Percentiles rank a stretch among this genome's conserved stretches.
Evolutionary conservation across 1,140 invertebrate genomes (phyloP).

Genomic region (Fopius arisanus): DNA sequence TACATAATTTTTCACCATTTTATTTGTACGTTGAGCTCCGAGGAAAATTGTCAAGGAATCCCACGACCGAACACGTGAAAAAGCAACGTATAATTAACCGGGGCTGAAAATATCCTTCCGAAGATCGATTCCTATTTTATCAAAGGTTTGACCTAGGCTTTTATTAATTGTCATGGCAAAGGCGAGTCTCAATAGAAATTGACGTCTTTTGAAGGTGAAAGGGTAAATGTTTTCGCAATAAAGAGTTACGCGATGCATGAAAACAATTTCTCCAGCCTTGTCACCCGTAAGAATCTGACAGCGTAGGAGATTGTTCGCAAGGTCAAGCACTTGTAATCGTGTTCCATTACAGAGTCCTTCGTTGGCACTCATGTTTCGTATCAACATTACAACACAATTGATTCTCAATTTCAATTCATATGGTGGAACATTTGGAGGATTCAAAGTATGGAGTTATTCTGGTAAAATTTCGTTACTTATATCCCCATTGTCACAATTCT

Average conservation of each 20-base stretch:
- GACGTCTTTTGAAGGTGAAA: neutral
- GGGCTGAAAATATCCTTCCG: constrained; percentile 46
- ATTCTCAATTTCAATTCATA: neutral
- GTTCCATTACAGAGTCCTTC: too few relatives aligned
- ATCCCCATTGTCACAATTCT: too few relatives aligned
- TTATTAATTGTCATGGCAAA: constrained; percentile 1
- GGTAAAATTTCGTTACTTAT: too few relatives aligned
- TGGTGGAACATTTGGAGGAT: constrained; percentile 25
- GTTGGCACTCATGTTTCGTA: neutral
- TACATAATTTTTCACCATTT: too few relatives aligned
- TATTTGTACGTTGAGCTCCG: too few relatives aligned
- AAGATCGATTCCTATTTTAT: constrained; percentile 48
- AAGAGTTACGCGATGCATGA: constrained; percentile 21
- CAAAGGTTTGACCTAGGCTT: constrained; percentile 47
- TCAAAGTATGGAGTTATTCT: constrained; percentile 38
- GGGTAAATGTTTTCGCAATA: constrained; percentile 3
- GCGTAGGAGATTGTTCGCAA: too few relatives aligned
- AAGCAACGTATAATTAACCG: constrained; percentile 34
- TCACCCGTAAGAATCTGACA: too few relatives aligned
- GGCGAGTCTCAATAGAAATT: neutral
- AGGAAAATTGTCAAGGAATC: neutral
- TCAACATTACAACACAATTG: neutral
- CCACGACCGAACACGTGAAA: constrained; percentile 14
- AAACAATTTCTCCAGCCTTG: constrained; percentile 5
- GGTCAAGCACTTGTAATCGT: too few relatives aligned